Evolutionary conservation across 1,140 invertebrate species (phyloP), one percentile per base, ranked within the genome.

Genomic region (Wiebesia pumilae): DNA sequence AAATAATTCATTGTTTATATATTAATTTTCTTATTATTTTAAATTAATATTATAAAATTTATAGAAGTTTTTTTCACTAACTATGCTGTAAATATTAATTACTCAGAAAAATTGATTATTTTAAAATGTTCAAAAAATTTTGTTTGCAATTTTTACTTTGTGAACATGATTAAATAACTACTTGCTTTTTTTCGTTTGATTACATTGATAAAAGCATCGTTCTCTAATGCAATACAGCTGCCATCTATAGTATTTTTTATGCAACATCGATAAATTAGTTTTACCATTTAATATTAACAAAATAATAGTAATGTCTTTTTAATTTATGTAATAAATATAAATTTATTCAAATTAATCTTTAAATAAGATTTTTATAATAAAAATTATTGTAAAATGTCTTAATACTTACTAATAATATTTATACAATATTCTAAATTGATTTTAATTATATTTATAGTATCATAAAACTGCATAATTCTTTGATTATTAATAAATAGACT

Each of bases 231-330:
- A 24, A 79, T 51, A 40, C 58, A 30, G 40, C 38, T 35, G 75
- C 83, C 83, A 84, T 79, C 83, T 84, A 47, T 69, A 78, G 58
- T 65, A 65, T 65, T 19, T 69, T 84, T 38, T 19, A 65, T 14
- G 38, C 16, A 79, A 79, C 43, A 47, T 16, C 10, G 51, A 30
- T 43, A 24, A 21, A 81, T 67, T 67, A 30, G 40, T 30, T n/a
- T 65, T 33, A 33, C 21, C 10, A 69, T 69, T 69, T 33, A 16
- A 33, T 69, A 30, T 35, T 2, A 69, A 35, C 9, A 33, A 33
- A 69, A 33, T 24, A 12, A 35, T n/a, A 69, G 35, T 33, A 16
- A 14, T 54, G 10, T 2, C 19, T 10, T 54, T 47, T 4, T 12
- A 47, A 12, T 47, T 47, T 12, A 47, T 12, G n/a, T n/a, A n/a